phyloP scores from a whole-genome alignment of 1,140 invertebrate genomes.

The Acarapis woodi region DNA sequence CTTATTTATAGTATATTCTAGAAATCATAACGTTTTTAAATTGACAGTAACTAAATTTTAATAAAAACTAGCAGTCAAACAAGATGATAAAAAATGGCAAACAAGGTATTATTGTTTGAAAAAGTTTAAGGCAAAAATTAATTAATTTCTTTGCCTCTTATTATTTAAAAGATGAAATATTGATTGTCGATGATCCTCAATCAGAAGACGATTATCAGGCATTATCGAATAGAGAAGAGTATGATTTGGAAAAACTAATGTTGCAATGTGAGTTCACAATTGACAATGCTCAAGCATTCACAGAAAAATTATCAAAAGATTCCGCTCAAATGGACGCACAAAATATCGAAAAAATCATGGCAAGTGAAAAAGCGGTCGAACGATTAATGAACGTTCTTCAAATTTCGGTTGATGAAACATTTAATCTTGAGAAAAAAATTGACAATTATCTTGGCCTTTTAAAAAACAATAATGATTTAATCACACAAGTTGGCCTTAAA shows the following conservation, averaged over 20 bases:
- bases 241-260: constrained; percentile 39
- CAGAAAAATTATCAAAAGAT: constrained; percentile 46
- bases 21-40: too few relatives aligned
- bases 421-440: constrained; percentile 18
- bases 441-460: constrained; percentile 10
- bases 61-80: too few relatives aligned
- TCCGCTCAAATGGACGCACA: constrained; percentile 50
- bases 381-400: constrained; percentile 43
- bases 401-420: constrained; percentile 38
- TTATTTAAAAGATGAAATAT: too few relatives aligned
- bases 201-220: constrained; percentile 45
- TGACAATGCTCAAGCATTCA: constrained; percentile 54
- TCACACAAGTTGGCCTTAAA: constrained; percentile 69
- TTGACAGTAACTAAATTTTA: too few relatives aligned
- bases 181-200: constrained; percentile 14
- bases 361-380: constrained; percentile 47
- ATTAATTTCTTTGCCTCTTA: too few relatives aligned
- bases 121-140: neutral
- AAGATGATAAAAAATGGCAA: too few relatives aligned
- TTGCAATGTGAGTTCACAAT: constrained; percentile 43
- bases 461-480: constrained; percentile 45
- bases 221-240: constrained; percentile 47
- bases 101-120: too few relatives aligned
- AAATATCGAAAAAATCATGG: constrained; percentile 56
- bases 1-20: too few relatives aligned